Percentiles rank a stretch among this genome's conserved stretches.
phyloP scores from a whole-genome alignment of 2,888 invertebrate genomes.

The Fragum whitleyi region DNA sequence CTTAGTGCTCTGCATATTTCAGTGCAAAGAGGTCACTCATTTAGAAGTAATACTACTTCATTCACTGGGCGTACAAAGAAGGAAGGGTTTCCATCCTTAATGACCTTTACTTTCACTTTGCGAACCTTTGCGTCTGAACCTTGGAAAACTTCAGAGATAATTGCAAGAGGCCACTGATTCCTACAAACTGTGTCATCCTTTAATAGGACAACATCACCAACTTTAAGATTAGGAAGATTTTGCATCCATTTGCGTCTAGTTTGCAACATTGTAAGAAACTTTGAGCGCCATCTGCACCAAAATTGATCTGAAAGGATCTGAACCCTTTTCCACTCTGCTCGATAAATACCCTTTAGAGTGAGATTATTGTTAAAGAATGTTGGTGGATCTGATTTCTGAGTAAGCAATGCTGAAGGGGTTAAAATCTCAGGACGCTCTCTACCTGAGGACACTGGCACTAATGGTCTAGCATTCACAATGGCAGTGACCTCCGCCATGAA shows the following conservation, averaged over 20 bases:
- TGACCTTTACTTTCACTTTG: constrained; percentile 15
- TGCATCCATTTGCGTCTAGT: constrained; percentile 27
- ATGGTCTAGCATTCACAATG: constrained; percentile 42
- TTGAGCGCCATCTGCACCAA: constrained; percentile 37
- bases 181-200: constrained; percentile 24
- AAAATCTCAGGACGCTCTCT: constrained; percentile 41
- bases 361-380: background rate
- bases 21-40: constrained; percentile 1
- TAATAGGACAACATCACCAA: constrained; percentile 39
- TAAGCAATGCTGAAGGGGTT: constrained; percentile 44
- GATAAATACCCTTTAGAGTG: constrained; percentile 26
- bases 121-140: constrained; percentile 30
- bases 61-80: constrained; percentile 13
- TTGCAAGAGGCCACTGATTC: constrained; percentile 40
- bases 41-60: constrained; percentile 26
- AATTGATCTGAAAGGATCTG: constrained; percentile 38
- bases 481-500: constrained; percentile 45
- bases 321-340: constrained; percentile 43
- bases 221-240: constrained; percentile 29
- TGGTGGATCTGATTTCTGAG: constrained; percentile 23
- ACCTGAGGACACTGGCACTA: constrained; percentile 42
- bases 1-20: too few species aligned
- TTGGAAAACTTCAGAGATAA: constrained; percentile 6
- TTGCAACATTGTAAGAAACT: constrained; percentile 32
- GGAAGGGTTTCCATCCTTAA: constrained; percentile 5